Conservation (phyloP, 2,888 invertebrate genomes). For the Brassicogethes aeneus region DNA sequence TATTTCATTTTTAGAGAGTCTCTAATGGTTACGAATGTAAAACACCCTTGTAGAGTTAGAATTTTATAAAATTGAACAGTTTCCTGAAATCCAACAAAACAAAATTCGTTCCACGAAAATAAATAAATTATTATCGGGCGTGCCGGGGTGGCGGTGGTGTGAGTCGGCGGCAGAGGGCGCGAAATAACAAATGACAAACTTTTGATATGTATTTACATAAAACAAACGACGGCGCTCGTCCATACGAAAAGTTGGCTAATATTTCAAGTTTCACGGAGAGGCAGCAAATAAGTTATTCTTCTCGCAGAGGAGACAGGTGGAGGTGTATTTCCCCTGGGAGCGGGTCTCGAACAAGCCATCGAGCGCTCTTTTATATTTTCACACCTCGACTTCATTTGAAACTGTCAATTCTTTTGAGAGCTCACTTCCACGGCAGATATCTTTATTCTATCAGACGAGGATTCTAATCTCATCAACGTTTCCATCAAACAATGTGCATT, state of each 20-base stretch:
- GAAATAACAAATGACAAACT: slow-evolving; percentile 39
- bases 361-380: slow-evolving; percentile 30
- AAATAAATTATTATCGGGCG: too few species aligned
- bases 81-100: too few species aligned
- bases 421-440: too few species aligned
- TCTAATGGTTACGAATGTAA: too few species aligned
- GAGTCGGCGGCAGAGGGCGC: slow-evolving; percentile 16
- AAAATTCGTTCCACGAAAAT: too few species aligned
- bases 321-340: slow-evolving; percentile 39
- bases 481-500: too few species aligned
- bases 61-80: too few species aligned
- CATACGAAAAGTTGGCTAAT: slow-evolving; percentile 44
- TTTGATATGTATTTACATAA: slow-evolving; percentile 44
- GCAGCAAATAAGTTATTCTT: slow-evolving; percentile 6
- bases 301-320: slow-evolving; percentile 30
- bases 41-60: too few species aligned
- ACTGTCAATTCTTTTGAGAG: slow-evolving; percentile 33
- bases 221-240: slow-evolving; percentile 43
- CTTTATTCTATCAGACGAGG: too few species aligned
- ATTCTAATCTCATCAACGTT: too few species aligned
- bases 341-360: slow-evolving; percentile 15
- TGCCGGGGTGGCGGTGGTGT: slow-evolving; percentile 7
- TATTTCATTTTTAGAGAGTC: too few species aligned
- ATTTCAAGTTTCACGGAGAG: slow-evolving; percentile 38
- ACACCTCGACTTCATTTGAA: slow-evolving; percentile 31